A percentile compares a stretch with the other conserved stretches of the same genome.
Conservation (phyloP, 2,113 vertebrate species). For the Pelvicachromis taeniatus region DNA sequence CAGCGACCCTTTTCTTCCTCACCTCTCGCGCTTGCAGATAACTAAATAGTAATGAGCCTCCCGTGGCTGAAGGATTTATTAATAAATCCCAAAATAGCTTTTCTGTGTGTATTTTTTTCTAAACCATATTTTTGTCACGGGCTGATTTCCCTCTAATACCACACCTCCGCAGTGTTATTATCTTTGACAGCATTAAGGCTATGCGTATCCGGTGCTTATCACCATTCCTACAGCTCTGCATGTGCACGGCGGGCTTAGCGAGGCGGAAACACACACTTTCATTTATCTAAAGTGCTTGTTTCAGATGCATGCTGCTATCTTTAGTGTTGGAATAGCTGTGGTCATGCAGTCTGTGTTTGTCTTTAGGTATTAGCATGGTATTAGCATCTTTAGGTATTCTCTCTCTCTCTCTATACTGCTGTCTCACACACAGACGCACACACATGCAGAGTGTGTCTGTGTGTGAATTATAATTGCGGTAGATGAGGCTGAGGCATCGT, state of each 20-base stretch:
- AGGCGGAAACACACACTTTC: neutral
- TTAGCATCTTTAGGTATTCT: too few relatives aligned
- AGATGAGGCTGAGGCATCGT: constrained; percentile 7
- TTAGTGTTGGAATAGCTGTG: neutral
- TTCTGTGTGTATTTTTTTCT: neutral
- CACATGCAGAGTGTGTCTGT: neutral
- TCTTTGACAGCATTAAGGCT: constrained; percentile 2
- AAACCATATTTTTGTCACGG: neutral
- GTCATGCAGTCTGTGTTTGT: neutral
- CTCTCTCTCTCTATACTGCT: neutral
- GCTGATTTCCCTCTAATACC: neutral
- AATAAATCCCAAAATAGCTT: neutral
- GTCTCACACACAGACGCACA: neutral
- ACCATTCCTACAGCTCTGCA: neutral
- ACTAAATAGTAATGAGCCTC: neutral
- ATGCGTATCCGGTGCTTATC: neutral
- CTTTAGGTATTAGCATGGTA: neutral
- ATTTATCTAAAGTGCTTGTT: neutral
- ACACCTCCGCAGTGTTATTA: neutral
- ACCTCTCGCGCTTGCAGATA: neutral
- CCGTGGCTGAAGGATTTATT: neutral
- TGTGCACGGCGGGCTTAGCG: neutral
- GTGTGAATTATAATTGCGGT: constrained; percentile 27
- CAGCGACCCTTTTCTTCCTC: neutral
- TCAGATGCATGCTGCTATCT: neutral